Evolutionary conservation across 2,888 invertebrate species (phyloP).

Genomic region (Pelosia muscerda): DNA sequence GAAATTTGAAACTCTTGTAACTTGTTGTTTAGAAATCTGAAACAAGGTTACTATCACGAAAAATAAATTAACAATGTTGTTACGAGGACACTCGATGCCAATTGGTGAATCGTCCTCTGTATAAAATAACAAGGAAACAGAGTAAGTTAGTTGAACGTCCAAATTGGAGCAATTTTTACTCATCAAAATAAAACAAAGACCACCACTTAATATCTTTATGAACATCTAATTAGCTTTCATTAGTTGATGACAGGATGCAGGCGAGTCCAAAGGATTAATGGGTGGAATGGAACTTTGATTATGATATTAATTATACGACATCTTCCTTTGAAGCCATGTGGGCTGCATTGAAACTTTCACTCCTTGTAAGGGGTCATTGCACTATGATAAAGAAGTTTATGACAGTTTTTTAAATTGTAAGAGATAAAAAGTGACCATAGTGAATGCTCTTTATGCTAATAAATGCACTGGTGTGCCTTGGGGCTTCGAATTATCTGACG

Average conservation of each 20-base stretch:
- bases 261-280: constrained; percentile 68
- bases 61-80: not conserved
- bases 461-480: no score
- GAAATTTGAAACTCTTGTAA: not conserved
- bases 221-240: constrained; percentile 60
- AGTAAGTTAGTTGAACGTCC: not conserved
- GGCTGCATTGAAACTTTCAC: constrained; percentile 18
- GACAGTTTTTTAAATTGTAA: not conserved
- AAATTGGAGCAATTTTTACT: constrained; percentile 3
- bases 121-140: constrained; percentile 3
- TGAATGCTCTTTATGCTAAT: no score
- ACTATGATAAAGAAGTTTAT: not conserved
- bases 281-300: constrained; percentile 53
- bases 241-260: constrained; percentile 65
- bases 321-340: constrained; percentile 45
- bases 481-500: no score
- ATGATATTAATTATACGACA: constrained; percentile 36
- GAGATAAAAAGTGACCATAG: no score
- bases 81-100: not conserved
- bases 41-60: not conserved
- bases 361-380: constrained; percentile 25
- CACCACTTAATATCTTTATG: constrained; percentile 30
- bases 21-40: no score
- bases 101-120: not conserved
- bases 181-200: constrained; percentile 10